Base-by-base conservation (phyloP, 2,113 vertebrate species). In the Trichechus manatus region DNA sequence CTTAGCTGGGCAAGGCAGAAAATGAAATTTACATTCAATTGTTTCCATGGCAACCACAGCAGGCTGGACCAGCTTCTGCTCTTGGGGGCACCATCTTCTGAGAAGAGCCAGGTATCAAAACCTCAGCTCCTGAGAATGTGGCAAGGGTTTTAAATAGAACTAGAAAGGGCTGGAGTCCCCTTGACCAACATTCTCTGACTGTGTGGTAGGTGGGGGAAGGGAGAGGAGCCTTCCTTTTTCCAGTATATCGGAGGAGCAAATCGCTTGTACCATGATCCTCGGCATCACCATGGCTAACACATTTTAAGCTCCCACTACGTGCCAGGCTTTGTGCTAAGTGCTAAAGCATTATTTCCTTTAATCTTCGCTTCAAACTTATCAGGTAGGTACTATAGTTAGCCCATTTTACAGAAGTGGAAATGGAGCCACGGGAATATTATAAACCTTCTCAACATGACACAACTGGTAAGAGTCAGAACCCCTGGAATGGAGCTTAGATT, bases 1-100 rank as follows among this genome's bases (percentile, higher is more conserved):
- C 79, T 92, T 92, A 94, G 94, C 91, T 91, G 91, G 96, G 86
- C 83, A 88, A 96, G 56, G 89, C 88, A 75, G 89, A 96, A 96
- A 89, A 97, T 36, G 95, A 96, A 96, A 97, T 98, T 97, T 97
- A 93, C 97, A 98, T 97, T 77, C 95, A 95, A 87, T 95, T 89
- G 97, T 97, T 97, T 97, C 97, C 94, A 96, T 96, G 95, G 91
- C 86, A 97, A 97, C 97, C 79, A 27, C 19, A 22, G 88, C 5
- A 72, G 64, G 61, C 96, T 61, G 91, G 95, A 22, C 93, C 59
- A 39, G 66, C 84, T 93, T 95, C 93, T 23, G 84, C 89, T 97
- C 95, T 88, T 75, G 70, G 93, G 89, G 95, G 97, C 89, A 86
- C 3, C 3, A 25, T 92, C 70, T 87, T 96, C 85, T 50, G 31